A percentile compares a stretch with the other conserved stretches of the same genome.
Conservation (phyloP, 1,140 invertebrate species). For the honey bee (Apis mellifera) region DNA sequence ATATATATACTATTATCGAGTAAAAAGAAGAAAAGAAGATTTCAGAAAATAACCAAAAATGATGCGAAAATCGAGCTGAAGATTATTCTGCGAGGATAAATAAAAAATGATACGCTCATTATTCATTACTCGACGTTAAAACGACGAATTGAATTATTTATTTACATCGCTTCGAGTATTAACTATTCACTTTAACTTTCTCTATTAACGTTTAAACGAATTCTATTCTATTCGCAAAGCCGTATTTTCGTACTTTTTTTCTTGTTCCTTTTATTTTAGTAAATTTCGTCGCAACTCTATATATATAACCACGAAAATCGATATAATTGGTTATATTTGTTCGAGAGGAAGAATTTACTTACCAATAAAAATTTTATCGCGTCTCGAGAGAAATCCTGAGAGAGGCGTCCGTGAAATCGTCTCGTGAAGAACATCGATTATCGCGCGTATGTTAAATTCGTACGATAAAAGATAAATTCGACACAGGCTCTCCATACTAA, state of each 20-base stretch:
- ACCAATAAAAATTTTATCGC: slow-evolving; percentile 52
- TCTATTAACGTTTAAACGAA: background rate
- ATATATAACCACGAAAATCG: background rate
- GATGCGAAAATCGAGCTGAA: too few species aligned
- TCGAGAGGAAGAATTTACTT: slow-evolving; percentile 29
- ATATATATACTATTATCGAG: too few species aligned
- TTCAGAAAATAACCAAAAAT: too few species aligned
- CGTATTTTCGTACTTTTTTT: background rate
- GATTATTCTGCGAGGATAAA: too few species aligned
- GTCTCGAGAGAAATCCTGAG: slow-evolving; percentile 3
- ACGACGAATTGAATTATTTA: background rate
- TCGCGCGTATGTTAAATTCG: background rate
- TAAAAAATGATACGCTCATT: too few species aligned
- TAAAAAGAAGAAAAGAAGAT: too few species aligned
- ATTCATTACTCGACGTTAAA: too few species aligned
- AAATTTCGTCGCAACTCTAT: too few species aligned
- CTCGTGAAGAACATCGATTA: background rate
- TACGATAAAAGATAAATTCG: too few species aligned
- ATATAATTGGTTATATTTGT: too few species aligned
- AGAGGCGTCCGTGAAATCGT: slow-evolving; percentile 9
- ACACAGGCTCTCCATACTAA: too few species aligned
- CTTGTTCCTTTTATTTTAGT: too few species aligned
- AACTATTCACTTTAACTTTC: background rate
- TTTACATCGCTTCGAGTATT: background rate
- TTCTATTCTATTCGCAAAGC: background rate